phyloP scores from a whole-genome alignment of 2,888 invertebrate species.

The Andrena fulva region DNA sequence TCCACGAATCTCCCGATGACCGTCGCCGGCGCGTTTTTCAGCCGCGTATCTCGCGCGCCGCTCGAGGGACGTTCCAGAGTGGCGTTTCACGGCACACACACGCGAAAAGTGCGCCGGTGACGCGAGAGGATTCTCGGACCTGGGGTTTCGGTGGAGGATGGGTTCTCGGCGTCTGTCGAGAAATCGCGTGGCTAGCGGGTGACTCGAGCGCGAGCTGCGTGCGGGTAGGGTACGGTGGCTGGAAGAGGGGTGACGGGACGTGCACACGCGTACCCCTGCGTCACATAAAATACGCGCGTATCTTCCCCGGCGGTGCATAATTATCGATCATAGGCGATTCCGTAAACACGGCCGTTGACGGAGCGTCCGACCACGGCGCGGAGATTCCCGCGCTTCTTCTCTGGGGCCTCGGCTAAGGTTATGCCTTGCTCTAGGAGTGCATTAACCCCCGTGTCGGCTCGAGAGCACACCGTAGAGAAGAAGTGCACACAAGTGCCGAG shows the following conservation, averaged over 20 bases:
- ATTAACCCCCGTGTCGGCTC: slow-evolving; percentile 80
- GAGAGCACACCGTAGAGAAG: slow-evolving; percentile 77
- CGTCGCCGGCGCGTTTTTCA: slow-evolving; percentile 39
- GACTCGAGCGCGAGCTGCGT: no score
- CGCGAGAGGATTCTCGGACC: no score
- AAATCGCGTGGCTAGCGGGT: no score
- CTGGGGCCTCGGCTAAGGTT: slow-evolving; percentile 78
- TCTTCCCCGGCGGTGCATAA: not conserved
- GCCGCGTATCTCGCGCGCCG: slow-evolving; percentile 1
- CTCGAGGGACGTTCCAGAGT: not conserved
- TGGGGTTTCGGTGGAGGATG: no score
- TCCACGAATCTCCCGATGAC: slow-evolving; percentile 69
- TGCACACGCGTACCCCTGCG: not conserved
- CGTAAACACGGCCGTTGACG: slow-evolving; percentile 32
- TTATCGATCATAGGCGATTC: slow-evolving; percentile 26
- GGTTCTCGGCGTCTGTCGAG: no score
- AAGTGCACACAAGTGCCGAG: slow-evolving; percentile 66
- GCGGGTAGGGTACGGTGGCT: no score
- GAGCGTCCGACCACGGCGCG: slow-evolving; percentile 33
- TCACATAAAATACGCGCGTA: not conserved
- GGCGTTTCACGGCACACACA: not conserved
- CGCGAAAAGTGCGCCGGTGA: not conserved
- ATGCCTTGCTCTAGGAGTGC: slow-evolving; percentile 82
- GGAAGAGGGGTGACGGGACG: no score
- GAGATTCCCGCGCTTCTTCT: slow-evolving; percentile 70